phyloP scores from a whole-genome alignment of 2,797 vertebrate species.

The Megaceryle alcyon region DNA sequence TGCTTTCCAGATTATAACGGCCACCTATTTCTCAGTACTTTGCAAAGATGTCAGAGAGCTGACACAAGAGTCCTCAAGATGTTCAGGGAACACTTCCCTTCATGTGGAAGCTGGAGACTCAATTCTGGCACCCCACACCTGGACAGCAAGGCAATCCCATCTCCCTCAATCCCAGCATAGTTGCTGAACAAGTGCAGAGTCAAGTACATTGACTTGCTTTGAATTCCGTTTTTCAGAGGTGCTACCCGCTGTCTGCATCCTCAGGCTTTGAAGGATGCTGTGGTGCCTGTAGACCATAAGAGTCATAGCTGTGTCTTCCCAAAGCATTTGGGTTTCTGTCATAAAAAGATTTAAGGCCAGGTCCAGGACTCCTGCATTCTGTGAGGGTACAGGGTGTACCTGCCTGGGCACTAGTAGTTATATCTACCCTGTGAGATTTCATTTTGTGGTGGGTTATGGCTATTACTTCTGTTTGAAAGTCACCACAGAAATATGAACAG shows the following conservation, averaged over 20 bases:
- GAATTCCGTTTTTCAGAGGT: neutral
- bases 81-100: neutral
- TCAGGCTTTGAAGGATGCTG: neutral
- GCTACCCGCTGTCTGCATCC: neutral
- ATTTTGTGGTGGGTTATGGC: neutral
- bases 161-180: neutral
- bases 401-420: neutral
- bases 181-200: neutral
- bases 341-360: neutral
- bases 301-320: neutral
- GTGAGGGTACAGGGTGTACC: neutral
- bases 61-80: neutral
- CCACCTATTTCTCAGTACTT: neutral
- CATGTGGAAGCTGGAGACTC: neutral
- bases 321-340: neutral
- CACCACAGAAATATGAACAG: neutral
- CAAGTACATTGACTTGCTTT: neutral
- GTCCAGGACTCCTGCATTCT: neutral
- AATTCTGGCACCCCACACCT: rapidly evolving
- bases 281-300: neutral
- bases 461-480: neutral
- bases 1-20: neutral
- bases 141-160: neutral
- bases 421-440: neutral
- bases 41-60: neutral